Evolutionary conservation across 2,113 vertebrate genomes (phyloP), one percentile per base, ranked within the genome.

Genomic region (Chiloscyllium plagiosum): DNA sequence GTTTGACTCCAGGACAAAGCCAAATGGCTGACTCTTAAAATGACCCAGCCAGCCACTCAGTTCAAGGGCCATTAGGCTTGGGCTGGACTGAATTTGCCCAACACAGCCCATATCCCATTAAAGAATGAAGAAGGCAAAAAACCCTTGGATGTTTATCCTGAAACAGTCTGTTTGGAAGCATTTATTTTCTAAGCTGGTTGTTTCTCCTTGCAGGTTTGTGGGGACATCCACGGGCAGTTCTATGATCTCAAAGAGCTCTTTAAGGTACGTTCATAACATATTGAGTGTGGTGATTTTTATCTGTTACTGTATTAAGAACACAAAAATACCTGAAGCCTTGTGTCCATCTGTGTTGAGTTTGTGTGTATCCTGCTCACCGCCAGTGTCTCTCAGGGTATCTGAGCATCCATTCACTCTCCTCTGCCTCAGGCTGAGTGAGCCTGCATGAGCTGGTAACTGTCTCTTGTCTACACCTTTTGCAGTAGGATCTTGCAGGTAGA

Each of bases 241-340:
- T 99, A 99, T 97, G 99, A 99, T 97, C 97, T 99, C 96, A 99
- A 99, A 96, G 99, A 99, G 96, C 97, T 99, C 33, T 99, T 99
- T 96, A 98, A 98, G 97, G 99, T 99, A 96, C 98, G 99, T 98
- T 37, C 86, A 29, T 26, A 52, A 2, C 19, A 4, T 12, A 42
- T 37, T 26, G 7, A 26, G 47, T 76, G 61, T 26, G 33, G 68
- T 61, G 95, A 61, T 22, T n/a, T 72, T 20, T 37, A 69, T 10
- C 15, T 69, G 86, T 24, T 15, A 22, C 80, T 42, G 20, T 22
- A 26, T 87, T 89, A 56, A 89, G 56, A 66, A 92, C 17, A 37
- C 13, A 42, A 4, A 37, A 83, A 47, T 42, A 19, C 20, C 4
- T 20, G 80, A 20, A 19, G n/a, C 78, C 13, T 19, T 76, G 26